A percentile compares a stretch with the other conserved stretches of the same genome.
phyloP scores from a whole-genome alignment of 1,140 invertebrate species.

The Steinernema khuongi region DNA sequence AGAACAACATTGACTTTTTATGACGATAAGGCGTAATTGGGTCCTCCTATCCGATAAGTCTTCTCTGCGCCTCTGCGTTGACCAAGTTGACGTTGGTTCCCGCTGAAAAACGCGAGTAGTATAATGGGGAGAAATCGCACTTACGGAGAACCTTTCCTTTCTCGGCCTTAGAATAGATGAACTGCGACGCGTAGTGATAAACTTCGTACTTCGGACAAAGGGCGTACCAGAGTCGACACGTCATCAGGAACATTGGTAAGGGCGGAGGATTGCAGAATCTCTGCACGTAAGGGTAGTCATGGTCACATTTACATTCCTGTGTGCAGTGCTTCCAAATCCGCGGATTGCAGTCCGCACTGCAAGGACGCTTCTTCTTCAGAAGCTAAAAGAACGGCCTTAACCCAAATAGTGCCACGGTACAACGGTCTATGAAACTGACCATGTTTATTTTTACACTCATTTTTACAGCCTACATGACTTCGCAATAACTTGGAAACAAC shows the following conservation, averaged over 20 bases:
- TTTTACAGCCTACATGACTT: too few species aligned
- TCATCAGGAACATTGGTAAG: slow-evolving; percentile 12
- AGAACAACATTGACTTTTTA: too few species aligned
- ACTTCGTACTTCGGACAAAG: slow-evolving; percentile 44
- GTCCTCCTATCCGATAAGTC: background rate
- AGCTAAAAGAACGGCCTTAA: background rate
- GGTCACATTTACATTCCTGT: slow-evolving; percentile 28
- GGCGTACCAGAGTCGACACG: slow-evolving; percentile 40
- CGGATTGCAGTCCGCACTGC: slow-evolving; percentile 40
- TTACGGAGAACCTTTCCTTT: slow-evolving; percentile 47
- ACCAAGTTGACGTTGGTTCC: slow-evolving; percentile 15
- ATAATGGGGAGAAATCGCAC: background rate
- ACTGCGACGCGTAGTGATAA: slow-evolving; percentile 46
- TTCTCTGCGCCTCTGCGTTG: background rate
- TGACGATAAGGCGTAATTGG: too few species aligned
- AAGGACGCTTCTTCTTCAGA: slow-evolving; percentile 19
- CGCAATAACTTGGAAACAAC: too few species aligned
- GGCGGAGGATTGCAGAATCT: slow-evolving; percentile 23
- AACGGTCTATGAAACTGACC: background rate
- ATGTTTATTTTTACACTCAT: background rate
- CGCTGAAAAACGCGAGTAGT: slow-evolving; percentile 16
- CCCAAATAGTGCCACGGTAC: background rate
- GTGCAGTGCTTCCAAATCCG: slow-evolving; percentile 32
- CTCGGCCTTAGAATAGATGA: slow-evolving; percentile 46
- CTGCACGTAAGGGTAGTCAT: slow-evolving; percentile 24